Evolutionary conservation across 2,888 invertebrate species (phyloP), one percentile per base, ranked within the genome.

Genomic region (Tetrapedia diversipes): DNA sequence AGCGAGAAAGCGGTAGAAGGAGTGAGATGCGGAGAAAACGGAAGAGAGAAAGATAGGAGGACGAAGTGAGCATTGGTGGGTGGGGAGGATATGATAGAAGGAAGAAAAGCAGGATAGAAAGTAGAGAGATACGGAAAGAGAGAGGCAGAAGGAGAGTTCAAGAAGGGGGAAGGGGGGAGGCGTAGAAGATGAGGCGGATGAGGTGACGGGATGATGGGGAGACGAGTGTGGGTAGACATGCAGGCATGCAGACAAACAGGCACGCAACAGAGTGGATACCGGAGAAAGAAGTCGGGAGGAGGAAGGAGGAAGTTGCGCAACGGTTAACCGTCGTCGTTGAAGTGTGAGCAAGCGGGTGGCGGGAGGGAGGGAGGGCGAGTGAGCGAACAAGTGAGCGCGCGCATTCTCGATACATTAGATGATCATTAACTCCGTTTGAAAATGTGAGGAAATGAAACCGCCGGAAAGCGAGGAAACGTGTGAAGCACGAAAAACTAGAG

Each of bases 301-400:
- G 68, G 75, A 79, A 77, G 66, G 79, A 86, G 83, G 82, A 85
- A 83, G 84, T 88, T 88, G 84, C 88, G 88, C 85, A 88, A 88
- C 83, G 84, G 81, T 74, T 79, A 86, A 87, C 85, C 85, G 87
- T 81, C 86, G 69, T n/a, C n/a, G n/a, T n/a, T n/a, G n/a, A n/a
- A n/a, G n/a, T n/a, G n/a, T n/a, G n/a, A n/a, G n/a, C n/a, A n/a
- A n/a, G n/a, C n/a, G n/a, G n/a, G n/a, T n/a, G n/a, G n/a, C n/a
- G n/a, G n/a, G n/a, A n/a, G n/a, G n/a, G n/a, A n/a, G n/a, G n/a
- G n/a, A n/a, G n/a, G n/a, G n/a, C n/a, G n/a, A n/a, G n/a, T n/a
- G n/a, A n/a, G n/a, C n/a, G n/a, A n/a, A n/a, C n/a, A n/a, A n/a
- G n/a, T n/a, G n/a, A n/a, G n/a, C n/a, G n/a, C n/a, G n/a, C n/a